phyloP scores from a whole-genome alignment of 2,888 invertebrate species.

The Nomada fabriciana region DNA sequence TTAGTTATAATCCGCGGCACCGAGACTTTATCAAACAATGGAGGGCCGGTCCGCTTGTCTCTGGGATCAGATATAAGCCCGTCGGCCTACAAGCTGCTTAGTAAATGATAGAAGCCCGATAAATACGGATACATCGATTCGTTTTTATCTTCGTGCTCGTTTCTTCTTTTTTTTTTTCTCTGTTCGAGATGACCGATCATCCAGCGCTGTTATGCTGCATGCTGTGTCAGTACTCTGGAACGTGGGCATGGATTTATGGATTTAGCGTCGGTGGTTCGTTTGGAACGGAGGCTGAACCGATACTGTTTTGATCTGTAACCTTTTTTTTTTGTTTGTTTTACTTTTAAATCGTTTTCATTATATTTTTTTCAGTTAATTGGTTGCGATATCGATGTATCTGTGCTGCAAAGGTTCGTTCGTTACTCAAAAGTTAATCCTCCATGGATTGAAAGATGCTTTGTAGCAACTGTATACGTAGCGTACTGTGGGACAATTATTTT shows the following conservation, averaged over 20 bases:
- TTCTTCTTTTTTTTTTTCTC: neutral
- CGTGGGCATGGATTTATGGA: conserved; percentile 13
- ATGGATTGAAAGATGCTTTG: no score
- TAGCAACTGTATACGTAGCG: no score
- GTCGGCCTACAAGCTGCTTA: conserved; percentile 39
- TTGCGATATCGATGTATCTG: no score
- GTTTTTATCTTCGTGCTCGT: neutral
- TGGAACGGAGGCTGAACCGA: neutral
- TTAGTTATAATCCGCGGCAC: conserved; percentile 62
- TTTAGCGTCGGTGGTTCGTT: conserved; percentile 9
- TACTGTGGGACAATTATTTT: no score
- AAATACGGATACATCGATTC: conserved; percentile 33
- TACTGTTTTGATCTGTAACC: no score
- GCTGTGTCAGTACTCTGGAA: neutral
- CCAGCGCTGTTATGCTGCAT: neutral
- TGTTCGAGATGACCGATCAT: neutral
- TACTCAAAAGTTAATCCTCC: no score
- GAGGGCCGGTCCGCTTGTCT: conserved; percentile 26
- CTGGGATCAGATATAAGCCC: conserved; percentile 35
- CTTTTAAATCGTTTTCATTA: no score
- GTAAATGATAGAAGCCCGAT: conserved; percentile 47
- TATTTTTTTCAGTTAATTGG: no score
- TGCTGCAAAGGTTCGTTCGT: no score
- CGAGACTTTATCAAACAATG: conserved; percentile 61
- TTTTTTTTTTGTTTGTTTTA: no score